phyloP scores from a whole-genome alignment of 2,113 vertebrate species.

The Cricetomys ansorgei region DNA sequence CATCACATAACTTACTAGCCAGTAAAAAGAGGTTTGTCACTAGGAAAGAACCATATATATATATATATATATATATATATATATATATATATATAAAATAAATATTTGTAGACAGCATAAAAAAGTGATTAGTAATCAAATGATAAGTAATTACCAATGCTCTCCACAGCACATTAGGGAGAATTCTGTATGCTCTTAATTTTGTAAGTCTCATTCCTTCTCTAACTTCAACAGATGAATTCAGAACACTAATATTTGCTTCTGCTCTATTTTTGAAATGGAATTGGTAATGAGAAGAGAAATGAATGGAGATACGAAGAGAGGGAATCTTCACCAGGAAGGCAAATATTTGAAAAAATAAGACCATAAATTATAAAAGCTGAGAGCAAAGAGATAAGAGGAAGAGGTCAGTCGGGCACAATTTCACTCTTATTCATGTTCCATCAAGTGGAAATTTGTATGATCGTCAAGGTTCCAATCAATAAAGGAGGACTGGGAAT shows the following conservation, averaged over 20 bases:
- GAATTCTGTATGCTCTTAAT: background rate
- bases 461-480: background rate
- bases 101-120: background rate
- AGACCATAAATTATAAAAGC: background rate
- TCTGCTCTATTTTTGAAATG: background rate
- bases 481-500: background rate
- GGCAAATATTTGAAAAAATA: background rate
- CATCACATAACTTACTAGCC: no score
- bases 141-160: background rate
- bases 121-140: background rate
- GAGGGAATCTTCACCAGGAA: background rate
- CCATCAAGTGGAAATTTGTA: background rate
- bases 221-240: background rate
- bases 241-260: background rate
- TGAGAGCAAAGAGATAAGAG: background rate
- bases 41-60: background rate
- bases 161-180: background rate
- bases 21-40: background rate
- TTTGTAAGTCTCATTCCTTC: background rate
- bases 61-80: background rate
- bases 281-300: background rate
- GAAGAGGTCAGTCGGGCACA: background rate
- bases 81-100: background rate
- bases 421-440: background rate
- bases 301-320: background rate